Conservation (phyloP, 2,113 vertebrate genomes). For the Protobothrops mucrosquamatus region DNA sequence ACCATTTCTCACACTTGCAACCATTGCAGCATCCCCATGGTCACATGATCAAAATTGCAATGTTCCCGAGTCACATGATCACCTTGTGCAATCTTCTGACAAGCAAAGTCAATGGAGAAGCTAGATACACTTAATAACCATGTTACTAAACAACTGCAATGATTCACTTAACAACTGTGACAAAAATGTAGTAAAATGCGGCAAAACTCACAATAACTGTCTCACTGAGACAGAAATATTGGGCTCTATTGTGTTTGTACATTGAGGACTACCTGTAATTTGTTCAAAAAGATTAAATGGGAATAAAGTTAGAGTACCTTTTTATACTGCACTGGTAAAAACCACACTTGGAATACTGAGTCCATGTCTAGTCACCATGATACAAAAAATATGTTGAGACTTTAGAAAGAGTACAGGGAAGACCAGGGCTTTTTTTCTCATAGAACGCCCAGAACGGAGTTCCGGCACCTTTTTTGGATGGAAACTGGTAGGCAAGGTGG, state of each 20-base stretch:
- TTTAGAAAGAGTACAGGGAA: not conserved
- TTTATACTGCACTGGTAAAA: not conserved
- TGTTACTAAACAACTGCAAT: not conserved
- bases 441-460: too few species aligned
- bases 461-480: too few species aligned
- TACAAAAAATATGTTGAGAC: not conserved
- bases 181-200: not conserved
- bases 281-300: not conserved
- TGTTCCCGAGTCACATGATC: not conserved
- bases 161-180: not conserved
- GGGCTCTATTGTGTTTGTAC: not conserved
- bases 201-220: not conserved
- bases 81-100: not conserved
- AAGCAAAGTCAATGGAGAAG: not conserved
- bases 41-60: not conserved
- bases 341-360: not conserved
- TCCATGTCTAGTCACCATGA: not conserved
- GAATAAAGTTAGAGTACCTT: not conserved
- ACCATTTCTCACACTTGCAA: not conserved
- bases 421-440: not conserved
- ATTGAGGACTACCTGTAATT: not conserved
- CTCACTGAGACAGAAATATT: not conserved
- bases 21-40: not conserved
- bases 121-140: not conserved
- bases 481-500: too few species aligned